Base-by-base conservation (phyloP, 2,797 vertebrate genomes). In the Nannoperca obscura region DNA sequence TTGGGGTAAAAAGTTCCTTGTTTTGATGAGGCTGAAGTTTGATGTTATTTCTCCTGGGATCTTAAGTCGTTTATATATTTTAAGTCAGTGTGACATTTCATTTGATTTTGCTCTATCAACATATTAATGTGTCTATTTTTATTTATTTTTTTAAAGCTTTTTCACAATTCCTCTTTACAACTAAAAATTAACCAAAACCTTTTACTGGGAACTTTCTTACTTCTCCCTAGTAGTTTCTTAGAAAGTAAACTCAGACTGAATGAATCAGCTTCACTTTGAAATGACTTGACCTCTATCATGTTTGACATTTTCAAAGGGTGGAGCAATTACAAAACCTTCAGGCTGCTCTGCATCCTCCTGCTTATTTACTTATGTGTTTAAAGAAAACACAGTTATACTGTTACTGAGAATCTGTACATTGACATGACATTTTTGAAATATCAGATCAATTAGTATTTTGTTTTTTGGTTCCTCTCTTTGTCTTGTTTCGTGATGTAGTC, bases 121-220 rank as follows among this genome's bases (percentile, higher is more conserved):
- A 72, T 5, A 47, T 80, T 52, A 24, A 20, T 7, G 9, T 36
- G 1, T 32, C 1, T 62, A 19, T 22, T 9, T 27, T 68, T 59
- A n/a, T n/a, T n/a, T n/a, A n/a, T n/a, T n/a, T n/a, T n/a, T n/a
- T n/a, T n/a, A n/a, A 0, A 27, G 13, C 1, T 30, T 63, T 49
- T 64, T 44, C 32, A 55, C n/a, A 64, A 0, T 78, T 81, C 49
- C 42, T 67, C 30, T 71, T 71, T 64, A 17, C 5, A 78, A 42
- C 3, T 49, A 38, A 64, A 85, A 64, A 52, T 34, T 0, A 24
- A 47, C 15, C 40, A 53, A 5, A n/a, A 3, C 5, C 2, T 2
- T 30, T 49, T 36, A 54, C 19, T 44, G 8, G 20, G 30, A 0
- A 11, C 0, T 14, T 38, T 38, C 46, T 52, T 6, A 1, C 19